phyloP scores from a whole-genome alignment of 2,113 vertebrate species.

The Corydoras maculifer region DNA sequence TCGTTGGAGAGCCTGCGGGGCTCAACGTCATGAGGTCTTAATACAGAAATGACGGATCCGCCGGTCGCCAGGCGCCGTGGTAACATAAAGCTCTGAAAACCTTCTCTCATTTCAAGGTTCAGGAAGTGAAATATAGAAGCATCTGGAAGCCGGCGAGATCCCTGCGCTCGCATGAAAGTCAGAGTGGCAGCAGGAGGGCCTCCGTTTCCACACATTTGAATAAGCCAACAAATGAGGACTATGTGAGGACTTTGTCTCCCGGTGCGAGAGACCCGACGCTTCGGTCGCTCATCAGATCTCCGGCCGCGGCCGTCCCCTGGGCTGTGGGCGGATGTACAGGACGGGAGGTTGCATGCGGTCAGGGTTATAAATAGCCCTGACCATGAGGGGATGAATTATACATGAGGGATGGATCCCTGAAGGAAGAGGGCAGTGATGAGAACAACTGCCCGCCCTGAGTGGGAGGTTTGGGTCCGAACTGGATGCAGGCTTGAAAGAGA shows the following conservation, averaged over 20 bases:
- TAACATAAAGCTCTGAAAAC: constrained; percentile 24
- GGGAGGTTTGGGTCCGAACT: neutral
- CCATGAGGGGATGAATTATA: constrained; percentile 49
- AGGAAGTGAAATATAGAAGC: constrained; percentile 55
- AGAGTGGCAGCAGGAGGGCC: constrained; percentile 8
- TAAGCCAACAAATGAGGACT: constrained; percentile 31
- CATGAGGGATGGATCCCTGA: constrained; percentile 46
- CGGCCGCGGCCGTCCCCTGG: constrained; percentile 6
- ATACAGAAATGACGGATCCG: constrained; percentile 4
- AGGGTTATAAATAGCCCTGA: constrained; percentile 49
- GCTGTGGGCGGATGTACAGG: constrained; percentile 18
- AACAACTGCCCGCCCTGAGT: neutral
- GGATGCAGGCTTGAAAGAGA: neutral
- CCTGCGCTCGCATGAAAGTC: neutral
- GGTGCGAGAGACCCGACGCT: neutral
- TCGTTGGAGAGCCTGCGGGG: too few species aligned
- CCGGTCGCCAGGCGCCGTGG: constrained; percentile 21
- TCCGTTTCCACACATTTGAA: constrained; percentile 38
- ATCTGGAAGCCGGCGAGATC: constrained; percentile 20
- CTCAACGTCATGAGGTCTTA: neutral
- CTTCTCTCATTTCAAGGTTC: constrained; percentile 35
- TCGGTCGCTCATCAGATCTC: constrained; percentile 13
- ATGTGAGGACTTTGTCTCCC: neutral
- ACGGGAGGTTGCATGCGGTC: neutral
- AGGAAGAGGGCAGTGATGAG: constrained; percentile 16